Evolutionary conservation across 2,113 vertebrate genomes (phyloP).

Genomic region (Equus przewalskii): DNA sequence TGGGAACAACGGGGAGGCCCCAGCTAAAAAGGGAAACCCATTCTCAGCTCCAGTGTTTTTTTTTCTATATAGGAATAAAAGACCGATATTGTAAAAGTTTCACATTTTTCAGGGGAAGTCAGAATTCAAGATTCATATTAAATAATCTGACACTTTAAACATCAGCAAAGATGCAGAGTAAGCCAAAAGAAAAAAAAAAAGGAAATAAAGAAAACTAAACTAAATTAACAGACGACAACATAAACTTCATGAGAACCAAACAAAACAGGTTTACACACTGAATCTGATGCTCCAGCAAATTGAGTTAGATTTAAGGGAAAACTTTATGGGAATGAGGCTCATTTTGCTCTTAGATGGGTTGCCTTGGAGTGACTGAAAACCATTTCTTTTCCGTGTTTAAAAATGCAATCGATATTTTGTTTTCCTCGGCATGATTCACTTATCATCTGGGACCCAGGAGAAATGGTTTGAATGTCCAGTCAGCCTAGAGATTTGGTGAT

Average conservation of each 20-base stretch:
- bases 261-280: neutral
- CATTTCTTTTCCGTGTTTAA: conserved; percentile 36
- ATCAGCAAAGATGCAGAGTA: neutral
- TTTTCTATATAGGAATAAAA: neutral
- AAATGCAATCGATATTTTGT: conserved; percentile 6
- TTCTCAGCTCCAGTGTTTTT: too few species aligned
- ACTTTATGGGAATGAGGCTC: neutral
- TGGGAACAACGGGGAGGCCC: too few species aligned
- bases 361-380: neutral
- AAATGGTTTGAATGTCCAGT: neutral
- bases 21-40: neutral
- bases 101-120: neutral
- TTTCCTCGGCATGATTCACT: neutral
- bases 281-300: neutral
- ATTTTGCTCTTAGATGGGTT: neutral
- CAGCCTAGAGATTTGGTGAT: neutral
- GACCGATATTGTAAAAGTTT: neutral
- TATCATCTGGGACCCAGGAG: neutral
- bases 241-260: neutral
- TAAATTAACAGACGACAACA: neutral
- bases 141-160: neutral
- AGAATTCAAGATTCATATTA: neutral
- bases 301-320: neutral
- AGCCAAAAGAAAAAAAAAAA: too few species aligned
- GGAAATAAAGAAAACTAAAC: neutral